Conservation (phyloP, 1,140 invertebrate genomes). For the Asbolus verrucosus region DNA sequence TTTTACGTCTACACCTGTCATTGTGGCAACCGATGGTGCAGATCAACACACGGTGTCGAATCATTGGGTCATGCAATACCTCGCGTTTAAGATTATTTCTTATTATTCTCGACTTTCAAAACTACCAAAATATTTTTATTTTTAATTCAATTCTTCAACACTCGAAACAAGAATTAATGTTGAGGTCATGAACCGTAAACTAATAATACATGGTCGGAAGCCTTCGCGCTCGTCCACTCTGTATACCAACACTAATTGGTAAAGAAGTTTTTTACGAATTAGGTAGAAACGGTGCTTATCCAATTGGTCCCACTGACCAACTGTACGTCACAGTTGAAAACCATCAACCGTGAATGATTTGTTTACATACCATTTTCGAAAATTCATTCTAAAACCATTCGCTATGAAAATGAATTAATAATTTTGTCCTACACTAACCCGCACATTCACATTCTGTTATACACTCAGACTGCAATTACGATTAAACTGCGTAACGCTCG, state of each 20-base stretch:
- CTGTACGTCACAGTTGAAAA: too few relatives aligned
- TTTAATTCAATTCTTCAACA: not conserved
- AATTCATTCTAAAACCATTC: not conserved
- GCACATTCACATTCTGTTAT: too few relatives aligned
- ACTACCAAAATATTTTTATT: conserved; percentile 6
- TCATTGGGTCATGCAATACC: conserved; percentile 44
- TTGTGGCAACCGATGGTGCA: conserved; percentile 46
- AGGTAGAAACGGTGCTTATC: conserved; percentile 19
- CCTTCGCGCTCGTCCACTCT: conserved; percentile 2
- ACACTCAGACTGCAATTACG: not conserved
- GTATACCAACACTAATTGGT: conserved; percentile 22
- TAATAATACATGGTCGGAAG: conserved; percentile 21
- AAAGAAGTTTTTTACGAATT: conserved; percentile 12
- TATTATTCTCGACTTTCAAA: conserved; percentile 31
- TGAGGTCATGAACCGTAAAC: not conserved
- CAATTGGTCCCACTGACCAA: too few relatives aligned
- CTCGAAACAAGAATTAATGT: not conserved
- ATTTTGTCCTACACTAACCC: conserved; percentile 16
- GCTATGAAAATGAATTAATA: conserved; percentile 10
- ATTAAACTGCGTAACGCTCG: conserved; percentile 5
- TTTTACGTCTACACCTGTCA: conserved; percentile 46
- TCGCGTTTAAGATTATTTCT: conserved; percentile 39
- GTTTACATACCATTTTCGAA: conserved; percentile 1
- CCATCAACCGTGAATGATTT: conserved; percentile 7
- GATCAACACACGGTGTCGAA: conserved; percentile 46